Base-by-base conservation (phyloP, 2,113 vertebrate species). In the Tyto alba region DNA sequence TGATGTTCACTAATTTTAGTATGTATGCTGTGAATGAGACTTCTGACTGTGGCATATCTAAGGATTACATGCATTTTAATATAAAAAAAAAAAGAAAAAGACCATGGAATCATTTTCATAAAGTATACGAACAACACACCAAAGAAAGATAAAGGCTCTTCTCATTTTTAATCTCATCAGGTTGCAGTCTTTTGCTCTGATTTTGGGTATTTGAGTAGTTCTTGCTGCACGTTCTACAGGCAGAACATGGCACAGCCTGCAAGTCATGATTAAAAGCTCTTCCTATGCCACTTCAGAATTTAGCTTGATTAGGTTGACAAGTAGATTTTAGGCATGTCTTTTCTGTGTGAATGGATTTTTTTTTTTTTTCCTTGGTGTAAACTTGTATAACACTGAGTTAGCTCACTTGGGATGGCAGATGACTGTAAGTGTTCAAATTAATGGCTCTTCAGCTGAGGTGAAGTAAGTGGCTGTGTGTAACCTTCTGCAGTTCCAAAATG, bases 241-340 rank as follows among this genome's bases (percentile, higher is more conserved):
- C 27, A n/a, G 1, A 89, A 3, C 63, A 16, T 59, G 40, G 45
- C 26, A 3, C 76, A 89, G 77, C 84, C 77, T 91, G 87, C 71
- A 50, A 89, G 74, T 76, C 84, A 56, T 32, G 66, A 95, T 96
- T 95, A 94, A 96, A 94, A 88, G 77, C 89, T 87, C 94, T 95
- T 96, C 94, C 95, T 83, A 94, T 85, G 85, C 94, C 74, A 76
- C 78, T 89, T 91, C 89, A 96, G 90, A 94, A 95, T 85, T 94
- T 50, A 89, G 93, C 89, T 95, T 93, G 87, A 93, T 96, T 94
- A 91, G 85, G 85, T 85, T 96, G 96, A 89, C 95, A 95, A 69
- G 77, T 82, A 88, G 81, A 82, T 85, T 89, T 95, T 88, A 91
- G 77, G 91, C 79, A 32, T 74, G 56, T 85, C 77, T 95, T 95